A percentile compares a stretch with the other conserved stretches of the same genome.
These are phyloP conservation scores for Phthorimaea operculella DNA, from an alignment of 1,140 invertebrate genomes.

Conservation along the genomic window DNA sequence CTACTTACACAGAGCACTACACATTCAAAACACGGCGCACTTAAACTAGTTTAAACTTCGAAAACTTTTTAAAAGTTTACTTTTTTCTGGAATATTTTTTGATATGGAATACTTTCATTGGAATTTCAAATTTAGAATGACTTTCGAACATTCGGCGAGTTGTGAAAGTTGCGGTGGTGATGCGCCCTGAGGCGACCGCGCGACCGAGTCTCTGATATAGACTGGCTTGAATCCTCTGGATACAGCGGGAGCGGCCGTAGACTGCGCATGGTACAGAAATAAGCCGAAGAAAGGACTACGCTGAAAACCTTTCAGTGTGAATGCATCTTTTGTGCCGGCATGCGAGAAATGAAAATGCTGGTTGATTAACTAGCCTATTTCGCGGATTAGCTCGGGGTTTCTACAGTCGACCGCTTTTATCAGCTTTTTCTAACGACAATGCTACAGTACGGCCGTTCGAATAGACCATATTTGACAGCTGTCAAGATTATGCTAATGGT, in stretches of 20 bases:
- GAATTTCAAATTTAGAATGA: neutral
- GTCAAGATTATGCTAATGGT: no score
- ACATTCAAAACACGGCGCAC: neutral
- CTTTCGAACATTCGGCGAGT: neutral
- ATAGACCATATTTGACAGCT: no score
- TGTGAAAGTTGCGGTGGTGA: neutral
- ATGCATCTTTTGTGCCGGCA: slow-evolving; percentile 1
- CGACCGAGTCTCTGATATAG: neutral
- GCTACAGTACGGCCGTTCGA: no score
- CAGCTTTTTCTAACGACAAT: no score
- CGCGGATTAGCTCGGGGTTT: no score
- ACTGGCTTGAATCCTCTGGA: neutral
- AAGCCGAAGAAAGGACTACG: neutral
- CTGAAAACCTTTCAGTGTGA: neutral
- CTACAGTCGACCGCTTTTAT: no score
- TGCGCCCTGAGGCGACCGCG: neutral
- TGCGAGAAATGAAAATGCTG: neutral
- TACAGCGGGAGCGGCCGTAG: neutral
- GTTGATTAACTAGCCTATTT: neutral
- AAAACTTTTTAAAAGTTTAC: neutral
- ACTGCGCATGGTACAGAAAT: slow-evolving; percentile 2
- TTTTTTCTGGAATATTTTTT: neutral
- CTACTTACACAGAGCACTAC: neutral
- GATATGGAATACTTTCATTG: neutral
- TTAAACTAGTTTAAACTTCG: neutral